Conservation (phyloP, 2,113 vertebrate genomes). For the Aldabrachelys gigantea region DNA sequence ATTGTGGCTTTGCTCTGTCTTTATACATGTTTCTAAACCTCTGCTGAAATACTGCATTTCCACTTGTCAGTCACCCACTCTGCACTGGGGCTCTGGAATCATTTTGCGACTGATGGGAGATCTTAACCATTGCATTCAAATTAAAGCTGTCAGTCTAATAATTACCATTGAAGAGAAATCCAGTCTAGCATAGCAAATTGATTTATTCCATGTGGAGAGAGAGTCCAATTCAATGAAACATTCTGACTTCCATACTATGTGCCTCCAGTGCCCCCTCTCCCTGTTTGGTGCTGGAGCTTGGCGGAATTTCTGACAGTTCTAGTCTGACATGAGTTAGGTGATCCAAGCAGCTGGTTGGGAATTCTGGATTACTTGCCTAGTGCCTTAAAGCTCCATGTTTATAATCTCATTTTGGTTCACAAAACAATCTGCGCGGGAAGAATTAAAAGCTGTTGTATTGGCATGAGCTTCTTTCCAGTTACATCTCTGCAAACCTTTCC, state of each 20-base stretch:
- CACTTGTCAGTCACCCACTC: background rate
- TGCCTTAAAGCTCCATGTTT: background rate
- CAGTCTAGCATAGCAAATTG: background rate
- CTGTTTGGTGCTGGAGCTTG: background rate
- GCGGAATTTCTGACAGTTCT: background rate
- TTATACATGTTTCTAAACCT: background rate
- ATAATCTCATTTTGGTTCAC: rapidly evolving
- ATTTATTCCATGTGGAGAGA: background rate
- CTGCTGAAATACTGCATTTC: background rate
- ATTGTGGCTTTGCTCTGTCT: background rate
- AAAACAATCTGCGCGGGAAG: background rate
- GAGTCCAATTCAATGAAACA: background rate
- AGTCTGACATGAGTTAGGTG: background rate
- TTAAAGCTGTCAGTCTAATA: background rate
- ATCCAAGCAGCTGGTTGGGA: background rate
- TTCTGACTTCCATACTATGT: background rate
- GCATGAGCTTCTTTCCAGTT: background rate
- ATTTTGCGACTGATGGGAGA: background rate
- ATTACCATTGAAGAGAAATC: background rate
- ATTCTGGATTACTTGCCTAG: background rate
- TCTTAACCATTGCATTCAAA: background rate
- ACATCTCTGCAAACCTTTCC: background rate
- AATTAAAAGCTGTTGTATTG: background rate
- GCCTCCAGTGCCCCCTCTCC: background rate
- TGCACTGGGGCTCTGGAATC: background rate